These are phyloP conservation scores for Leucoma salicis DNA, from an alignment of 2,888 invertebrate species.

Conservation along the genomic window DNA sequence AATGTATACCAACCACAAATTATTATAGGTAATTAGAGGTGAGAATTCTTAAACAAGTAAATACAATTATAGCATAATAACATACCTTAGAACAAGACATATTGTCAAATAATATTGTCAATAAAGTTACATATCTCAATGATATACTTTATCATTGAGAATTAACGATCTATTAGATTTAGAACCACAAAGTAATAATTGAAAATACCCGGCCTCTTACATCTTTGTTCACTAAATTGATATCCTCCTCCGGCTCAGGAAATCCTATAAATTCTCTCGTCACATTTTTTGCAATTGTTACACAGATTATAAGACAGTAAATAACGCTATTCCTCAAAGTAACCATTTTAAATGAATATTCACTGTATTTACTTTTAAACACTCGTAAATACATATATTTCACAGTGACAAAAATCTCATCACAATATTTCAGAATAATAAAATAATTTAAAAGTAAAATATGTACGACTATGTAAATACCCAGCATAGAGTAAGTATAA, in stretches of 20 bases:
- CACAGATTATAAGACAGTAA: conserved; percentile 35
- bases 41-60: no score
- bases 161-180: no score
- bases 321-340: conserved; percentile 30
- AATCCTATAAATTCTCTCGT: conserved; percentile 59
- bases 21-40: no score
- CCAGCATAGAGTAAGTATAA: no score
- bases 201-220: conserved; percentile 39
- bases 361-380: neutral
- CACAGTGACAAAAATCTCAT: neutral
- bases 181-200: no score
- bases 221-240: conserved; percentile 57
- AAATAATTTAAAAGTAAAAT: conserved; percentile 4
- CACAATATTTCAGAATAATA: neutral
- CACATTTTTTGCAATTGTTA: conserved; percentile 33
- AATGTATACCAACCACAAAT: no score
- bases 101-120: no score
- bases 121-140: no score
- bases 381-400: neutral
- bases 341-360: conserved; percentile 32
- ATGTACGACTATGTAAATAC: conserved; percentile 30
- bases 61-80: no score
- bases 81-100: no score
- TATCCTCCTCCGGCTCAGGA: conserved; percentile 67
- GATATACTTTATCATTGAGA: no score